These are phyloP conservation scores for Hoplias malabaricus DNA, from an alignment of 2,113 vertebrate species.

Conservation along the genomic window DNA sequence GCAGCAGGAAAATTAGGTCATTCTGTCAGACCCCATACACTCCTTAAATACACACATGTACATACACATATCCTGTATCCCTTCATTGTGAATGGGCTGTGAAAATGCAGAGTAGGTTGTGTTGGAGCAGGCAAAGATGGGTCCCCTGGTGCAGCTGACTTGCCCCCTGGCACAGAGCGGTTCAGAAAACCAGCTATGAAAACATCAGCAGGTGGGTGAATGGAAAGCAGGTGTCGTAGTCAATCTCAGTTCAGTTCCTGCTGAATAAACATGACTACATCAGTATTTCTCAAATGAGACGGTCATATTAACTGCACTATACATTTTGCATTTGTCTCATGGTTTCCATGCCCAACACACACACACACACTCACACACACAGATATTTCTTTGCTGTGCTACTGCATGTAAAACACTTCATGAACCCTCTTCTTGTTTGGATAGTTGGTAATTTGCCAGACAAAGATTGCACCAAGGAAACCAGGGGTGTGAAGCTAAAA, in stretches of 20 bases:
- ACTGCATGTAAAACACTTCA: too few relatives aligned
- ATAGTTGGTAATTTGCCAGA: too few relatives aligned
- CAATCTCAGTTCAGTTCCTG: slow-evolving; percentile 78
- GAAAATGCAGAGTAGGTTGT: not conserved
- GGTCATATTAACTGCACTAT: slow-evolving; percentile 60
- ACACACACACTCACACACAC: slow-evolving; percentile 8
- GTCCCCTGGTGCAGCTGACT: slow-evolving; percentile 9
- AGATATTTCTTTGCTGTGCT: not conserved
- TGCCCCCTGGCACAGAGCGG: slow-evolving; percentile 1
- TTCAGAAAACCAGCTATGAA: slow-evolving; percentile 23
- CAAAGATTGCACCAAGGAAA: too few relatives aligned
- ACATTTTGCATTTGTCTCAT: slow-evolving; percentile 52
- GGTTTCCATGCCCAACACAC: not conserved
- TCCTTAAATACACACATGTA: not conserved
- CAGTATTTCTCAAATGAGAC: slow-evolving; percentile 69
- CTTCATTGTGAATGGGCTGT: slow-evolving; percentile 11
- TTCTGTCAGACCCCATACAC: not conserved
- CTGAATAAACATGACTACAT: slow-evolving; percentile 80
- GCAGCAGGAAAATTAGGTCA: not conserved
- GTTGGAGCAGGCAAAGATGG: not conserved
- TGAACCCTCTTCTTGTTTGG: too few relatives aligned
- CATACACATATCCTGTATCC: not conserved
- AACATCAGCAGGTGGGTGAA: slow-evolving; percentile 69
- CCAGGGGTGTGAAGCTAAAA: too few relatives aligned
- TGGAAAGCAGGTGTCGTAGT: slow-evolving; percentile 50